A percentile compares a stretch with the other conserved stretches of the same genome.
Conservation (phyloP, 2,113 vertebrate species). For the Syrrhaptes paradoxus region DNA sequence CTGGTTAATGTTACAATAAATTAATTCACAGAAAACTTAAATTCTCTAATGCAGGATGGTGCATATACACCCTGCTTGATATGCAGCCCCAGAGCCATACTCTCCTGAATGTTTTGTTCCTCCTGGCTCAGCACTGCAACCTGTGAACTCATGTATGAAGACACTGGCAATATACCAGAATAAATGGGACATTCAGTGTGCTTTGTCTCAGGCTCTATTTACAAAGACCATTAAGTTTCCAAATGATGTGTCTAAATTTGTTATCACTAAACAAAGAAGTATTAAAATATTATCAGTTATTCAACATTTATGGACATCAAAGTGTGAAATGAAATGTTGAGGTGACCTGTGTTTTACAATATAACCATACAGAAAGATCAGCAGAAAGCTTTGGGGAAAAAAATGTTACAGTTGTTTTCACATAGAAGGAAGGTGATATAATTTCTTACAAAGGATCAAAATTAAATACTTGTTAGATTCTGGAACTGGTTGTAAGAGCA, state of each 20-base stretch:
- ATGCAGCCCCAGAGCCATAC: neutral
- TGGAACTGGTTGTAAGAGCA: neutral
- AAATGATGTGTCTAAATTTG: conserved; percentile 45
- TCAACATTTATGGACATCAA: conserved; percentile 23
- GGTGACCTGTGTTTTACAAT: neutral
- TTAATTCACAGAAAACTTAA: neutral
- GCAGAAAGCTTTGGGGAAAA: neutral
- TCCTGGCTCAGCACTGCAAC: neutral
- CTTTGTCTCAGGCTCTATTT: conserved; percentile 7
- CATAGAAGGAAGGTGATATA: neutral
- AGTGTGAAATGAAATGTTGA: neutral
- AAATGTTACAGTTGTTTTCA: conserved; percentile 44
- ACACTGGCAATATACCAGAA: neutral
- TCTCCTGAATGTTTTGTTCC: neutral
- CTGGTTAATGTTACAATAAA: neutral
- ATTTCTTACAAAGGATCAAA: neutral
- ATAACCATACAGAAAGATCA: neutral
- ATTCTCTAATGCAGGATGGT: neutral
- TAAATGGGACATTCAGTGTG: neutral
- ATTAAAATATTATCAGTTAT: conserved; percentile 29
- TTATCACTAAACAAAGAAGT: conserved; percentile 18
- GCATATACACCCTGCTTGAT: neutral
- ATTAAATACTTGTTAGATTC: neutral
- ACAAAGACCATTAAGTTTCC: conserved; percentile 37
- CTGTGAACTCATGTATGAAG: neutral